A percentile compares a stretch with the other conserved stretches of the same genome.
Evolutionary conservation across 2,888 invertebrate species (phyloP).

Genomic region (Hirtodrosophila histrioides): DNA sequence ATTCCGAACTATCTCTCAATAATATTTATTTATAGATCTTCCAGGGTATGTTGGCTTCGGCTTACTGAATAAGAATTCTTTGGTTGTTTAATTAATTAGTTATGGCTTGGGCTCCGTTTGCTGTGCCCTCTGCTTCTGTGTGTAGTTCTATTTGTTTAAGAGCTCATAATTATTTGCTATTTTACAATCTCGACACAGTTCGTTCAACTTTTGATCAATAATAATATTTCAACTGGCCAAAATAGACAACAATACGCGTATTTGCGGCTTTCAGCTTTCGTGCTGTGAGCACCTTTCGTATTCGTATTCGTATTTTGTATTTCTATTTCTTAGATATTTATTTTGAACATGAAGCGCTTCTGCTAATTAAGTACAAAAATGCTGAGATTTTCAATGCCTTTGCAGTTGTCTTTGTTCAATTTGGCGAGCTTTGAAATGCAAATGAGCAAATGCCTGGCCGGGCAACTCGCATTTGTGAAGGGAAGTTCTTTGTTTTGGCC

Average conservation of each 20-base stretch:
- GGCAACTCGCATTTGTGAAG: constrained; percentile 58
- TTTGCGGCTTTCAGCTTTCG: constrained; percentile 22
- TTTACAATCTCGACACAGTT: constrained; percentile 49
- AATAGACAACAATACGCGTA: constrained; percentile 7
- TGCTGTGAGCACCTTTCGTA: constrained; percentile 42
- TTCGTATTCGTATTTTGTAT: constrained; percentile 46
- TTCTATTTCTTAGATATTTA: constrained; percentile 42
- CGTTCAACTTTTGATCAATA: constrained; percentile 76
- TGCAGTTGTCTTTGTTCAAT: constrained; percentile 55
- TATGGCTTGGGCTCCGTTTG: constrained; percentile 6
- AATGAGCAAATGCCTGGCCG: constrained; percentile 33
- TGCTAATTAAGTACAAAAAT: constrained; percentile 70
- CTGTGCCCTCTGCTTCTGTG: constrained; percentile 10
- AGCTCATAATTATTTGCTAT: constrained; percentile 51
- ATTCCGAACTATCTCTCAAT: too few relatives aligned
- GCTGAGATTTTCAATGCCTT: constrained; percentile 51
- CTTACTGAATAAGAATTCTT: background rate
- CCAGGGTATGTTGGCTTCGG: background rate
- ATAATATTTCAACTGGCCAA: constrained; percentile 35
- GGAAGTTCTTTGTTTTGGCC: constrained; percentile 72
- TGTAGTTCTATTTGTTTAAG: constrained; percentile 44
- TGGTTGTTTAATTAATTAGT: constrained; percentile 36
- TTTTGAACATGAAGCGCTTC: constrained; percentile 48
- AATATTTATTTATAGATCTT: background rate
- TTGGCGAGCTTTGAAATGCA: constrained; percentile 71